Evolutionary conservation across 1,140 invertebrate genomes (phyloP).

Genomic region (Zaprionus nigranus): DNA sequence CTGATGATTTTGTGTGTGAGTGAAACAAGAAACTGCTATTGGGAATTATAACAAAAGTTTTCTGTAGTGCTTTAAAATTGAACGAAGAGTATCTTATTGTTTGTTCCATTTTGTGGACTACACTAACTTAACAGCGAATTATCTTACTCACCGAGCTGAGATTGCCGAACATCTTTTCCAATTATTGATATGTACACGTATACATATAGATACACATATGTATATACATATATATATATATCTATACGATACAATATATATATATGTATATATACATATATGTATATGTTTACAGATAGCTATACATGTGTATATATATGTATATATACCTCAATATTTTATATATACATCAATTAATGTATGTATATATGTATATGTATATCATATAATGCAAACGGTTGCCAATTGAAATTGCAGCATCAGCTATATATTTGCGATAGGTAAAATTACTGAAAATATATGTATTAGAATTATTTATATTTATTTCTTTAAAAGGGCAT

Average conservation of each 20-base stretch:
- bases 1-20: too few species aligned
- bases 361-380: background rate
- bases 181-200: constrained; percentile 2
- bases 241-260: background rate
- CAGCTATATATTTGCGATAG: background rate
- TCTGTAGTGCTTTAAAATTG: too few species aligned
- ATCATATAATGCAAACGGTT: background rate
- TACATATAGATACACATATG: background rate
- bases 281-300: background rate
- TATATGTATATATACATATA: constrained; percentile 7
- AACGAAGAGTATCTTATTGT: too few species aligned
- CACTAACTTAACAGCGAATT: too few species aligned
- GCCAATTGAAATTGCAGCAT: background rate
- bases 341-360: background rate
- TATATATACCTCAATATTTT: background rate
- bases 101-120: too few species aligned
- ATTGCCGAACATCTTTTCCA: constrained; percentile 49
- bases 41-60: too few species aligned
- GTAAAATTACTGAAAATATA: background rate
- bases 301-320: background rate
- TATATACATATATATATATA: background rate
- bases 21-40: too few species aligned
- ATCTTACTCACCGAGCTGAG: constrained; percentile 41
- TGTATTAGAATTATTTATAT: background rate
- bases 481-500: background rate